phyloP scores from a whole-genome alignment of 2,113 vertebrate species.

The Apistogramma diplotaenia region DNA sequence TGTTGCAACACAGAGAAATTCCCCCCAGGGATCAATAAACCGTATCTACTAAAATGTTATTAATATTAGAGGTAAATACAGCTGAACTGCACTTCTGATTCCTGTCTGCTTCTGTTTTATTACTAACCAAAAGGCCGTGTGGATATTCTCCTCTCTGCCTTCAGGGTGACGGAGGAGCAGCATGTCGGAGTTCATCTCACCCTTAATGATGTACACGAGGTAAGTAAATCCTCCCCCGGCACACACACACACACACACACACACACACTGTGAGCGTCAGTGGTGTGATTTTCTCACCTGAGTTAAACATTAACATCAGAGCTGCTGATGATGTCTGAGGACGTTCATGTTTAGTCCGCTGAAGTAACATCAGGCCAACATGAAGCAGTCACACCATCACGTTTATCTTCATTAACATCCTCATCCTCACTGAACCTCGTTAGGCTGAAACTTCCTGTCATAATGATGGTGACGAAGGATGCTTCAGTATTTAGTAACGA shows the following conservation, averaged over 20 bases:
- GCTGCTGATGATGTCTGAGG: slow-evolving; percentile 1
- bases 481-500: too few species aligned
- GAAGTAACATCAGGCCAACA: background rate
- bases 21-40: background rate
- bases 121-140: background rate
- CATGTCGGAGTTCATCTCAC: background rate
- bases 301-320: background rate
- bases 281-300: slow-evolving; percentile 41
- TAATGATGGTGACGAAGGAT: background rate
- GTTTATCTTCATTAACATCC: background rate
- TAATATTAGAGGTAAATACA: background rate
- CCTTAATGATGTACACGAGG: background rate
- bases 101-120: background rate
- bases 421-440: background rate
- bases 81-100: background rate
- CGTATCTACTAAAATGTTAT: background rate
- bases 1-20: background rate
- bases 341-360: background rate
- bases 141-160: background rate
- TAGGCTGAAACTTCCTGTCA: background rate
- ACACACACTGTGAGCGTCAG: background rate
- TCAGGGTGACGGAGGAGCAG: background rate
- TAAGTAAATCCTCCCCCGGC: background rate
- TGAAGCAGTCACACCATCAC: background rate
- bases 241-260: background rate